Conservation (phyloP, 2,113 vertebrate genomes). For the Dromiciops gliroides region DNA sequence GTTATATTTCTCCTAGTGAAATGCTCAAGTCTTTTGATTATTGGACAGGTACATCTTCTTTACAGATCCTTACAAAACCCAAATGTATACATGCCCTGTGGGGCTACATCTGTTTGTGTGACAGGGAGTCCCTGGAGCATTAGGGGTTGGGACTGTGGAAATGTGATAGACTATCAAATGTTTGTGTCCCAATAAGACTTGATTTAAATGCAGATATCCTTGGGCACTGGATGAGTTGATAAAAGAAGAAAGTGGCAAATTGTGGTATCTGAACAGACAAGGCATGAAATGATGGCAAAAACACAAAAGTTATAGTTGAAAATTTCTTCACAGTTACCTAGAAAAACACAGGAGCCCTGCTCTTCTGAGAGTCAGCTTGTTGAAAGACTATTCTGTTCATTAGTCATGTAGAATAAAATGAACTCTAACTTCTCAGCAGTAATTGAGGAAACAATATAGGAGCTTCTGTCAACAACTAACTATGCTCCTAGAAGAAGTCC, state of each 20-base stretch:
- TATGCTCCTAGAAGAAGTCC: not conserved
- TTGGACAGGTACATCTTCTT: constrained; percentile 65
- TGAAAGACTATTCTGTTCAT: not conserved
- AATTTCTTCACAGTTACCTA: constrained; percentile 22
- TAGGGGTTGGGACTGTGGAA: constrained; percentile 53
- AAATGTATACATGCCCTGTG: constrained; percentile 73
- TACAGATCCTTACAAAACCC: constrained; percentile 65
- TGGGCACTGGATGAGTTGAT: constrained; percentile 48
- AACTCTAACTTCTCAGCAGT: not conserved
- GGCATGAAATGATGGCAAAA: not conserved
- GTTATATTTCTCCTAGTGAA: constrained; percentile 60
- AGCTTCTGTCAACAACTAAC: not conserved
- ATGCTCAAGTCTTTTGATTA: constrained; percentile 64
- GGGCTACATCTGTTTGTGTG: constrained; percentile 70
- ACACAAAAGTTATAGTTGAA: constrained; percentile 5
- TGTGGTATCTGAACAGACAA: constrained; percentile 38
- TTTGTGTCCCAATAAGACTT: constrained; percentile 62
- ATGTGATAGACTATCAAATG: constrained; percentile 57
- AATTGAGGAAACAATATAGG: not conserved
- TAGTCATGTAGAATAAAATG: not conserved
- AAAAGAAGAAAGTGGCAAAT: constrained; percentile 1
- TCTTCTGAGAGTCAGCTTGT: not conserved
- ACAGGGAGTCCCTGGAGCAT: constrained; percentile 72
- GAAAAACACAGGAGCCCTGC: constrained; percentile 11
- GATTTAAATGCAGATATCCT: constrained; percentile 67